A percentile compares a stretch with the other conserved stretches of the same genome.
Conservation (phyloP, 2,888 invertebrate species). For the Eupithecia abbreviata region DNA sequence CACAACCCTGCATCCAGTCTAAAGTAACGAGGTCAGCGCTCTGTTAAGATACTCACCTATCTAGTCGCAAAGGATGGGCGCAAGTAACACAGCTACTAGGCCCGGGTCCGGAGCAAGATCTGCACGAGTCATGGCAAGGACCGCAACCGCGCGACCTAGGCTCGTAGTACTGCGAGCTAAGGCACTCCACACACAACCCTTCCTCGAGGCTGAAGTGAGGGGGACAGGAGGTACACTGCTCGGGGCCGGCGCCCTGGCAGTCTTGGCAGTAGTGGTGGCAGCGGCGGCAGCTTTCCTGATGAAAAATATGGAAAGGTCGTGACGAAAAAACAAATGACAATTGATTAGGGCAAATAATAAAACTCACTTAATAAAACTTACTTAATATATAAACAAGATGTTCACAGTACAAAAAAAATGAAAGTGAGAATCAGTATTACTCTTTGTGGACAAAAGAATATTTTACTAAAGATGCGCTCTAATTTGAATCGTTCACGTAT, state of each 20-base stretch:
- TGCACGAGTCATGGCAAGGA: conserved; percentile 87
- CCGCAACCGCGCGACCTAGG: conserved; percentile 87
- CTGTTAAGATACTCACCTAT: conserved; percentile 78
- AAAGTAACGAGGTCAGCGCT: conserved; percentile 86
- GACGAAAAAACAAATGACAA: too few species aligned
- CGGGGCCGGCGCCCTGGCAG: conserved; percentile 91
- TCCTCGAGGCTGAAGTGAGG: conserved; percentile 88
- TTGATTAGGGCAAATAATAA: too few species aligned
- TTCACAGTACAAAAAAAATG: too few species aligned
- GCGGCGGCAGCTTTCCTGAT: conserved; percentile 85
- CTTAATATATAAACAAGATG: not conserved
- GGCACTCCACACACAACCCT: conserved; percentile 89
- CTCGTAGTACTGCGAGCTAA: conserved; percentile 89
- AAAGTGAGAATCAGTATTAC: not conserved
- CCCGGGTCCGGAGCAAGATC: conserved; percentile 88
- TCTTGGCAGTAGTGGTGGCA: conserved; percentile 95
- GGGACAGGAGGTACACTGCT: conserved; percentile 89
- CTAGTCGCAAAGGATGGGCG: conserved; percentile 87
- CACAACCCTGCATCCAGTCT: conserved; percentile 88
- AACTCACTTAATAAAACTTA: not conserved
- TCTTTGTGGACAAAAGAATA: not conserved
- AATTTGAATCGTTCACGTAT: too few species aligned
- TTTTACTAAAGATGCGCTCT: too few species aligned
- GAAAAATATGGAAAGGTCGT: not conserved
- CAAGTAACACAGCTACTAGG: conserved; percentile 89